phyloP scores from a whole-genome alignment of 2,797 vertebrate species.

The Onychomys arenicola region DNA sequence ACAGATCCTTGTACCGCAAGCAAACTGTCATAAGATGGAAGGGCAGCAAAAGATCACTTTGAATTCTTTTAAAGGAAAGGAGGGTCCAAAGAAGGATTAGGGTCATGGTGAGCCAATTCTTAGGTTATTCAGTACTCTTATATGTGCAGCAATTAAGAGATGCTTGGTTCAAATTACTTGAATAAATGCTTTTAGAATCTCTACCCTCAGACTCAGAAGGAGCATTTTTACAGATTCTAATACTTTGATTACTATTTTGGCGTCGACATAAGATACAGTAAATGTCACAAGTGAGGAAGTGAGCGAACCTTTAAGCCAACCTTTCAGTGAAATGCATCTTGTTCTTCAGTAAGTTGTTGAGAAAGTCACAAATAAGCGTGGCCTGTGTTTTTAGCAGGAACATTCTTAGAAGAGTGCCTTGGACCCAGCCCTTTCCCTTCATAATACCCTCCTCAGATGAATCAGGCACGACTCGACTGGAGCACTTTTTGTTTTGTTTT shows the following conservation, averaged over 20 bases:
- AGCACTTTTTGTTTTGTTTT: neutral
- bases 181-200: conserved; percentile 58
- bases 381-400: conserved; percentile 43
- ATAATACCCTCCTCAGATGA: neutral
- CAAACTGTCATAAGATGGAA: conserved; percentile 52
- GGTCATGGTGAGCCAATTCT: conserved; percentile 25
- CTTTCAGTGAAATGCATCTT: conserved; percentile 11
- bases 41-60: conserved; percentile 6
- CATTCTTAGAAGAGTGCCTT: conserved; percentile 45
- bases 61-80: conserved; percentile 44
- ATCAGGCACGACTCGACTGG: neutral
- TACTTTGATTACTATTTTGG: conserved; percentile 34
- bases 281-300: conserved; percentile 33
- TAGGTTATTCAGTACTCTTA: neutral
- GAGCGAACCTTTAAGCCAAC: neutral
- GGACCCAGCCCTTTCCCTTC: conserved; percentile 2
- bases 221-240: conserved; percentile 38
- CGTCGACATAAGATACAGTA: conserved; percentile 26
- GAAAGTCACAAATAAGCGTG: conserved; percentile 8
- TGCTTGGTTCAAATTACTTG: conserved; percentile 21
- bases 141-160: conserved; percentile 2
- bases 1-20: conserved; percentile 38
- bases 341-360: conserved; percentile 31
- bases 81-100: neutral
- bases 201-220: conserved; percentile 47